These are phyloP conservation scores for Nothobranchius furzeri DNA, from an alignment of 2,113 vertebrate genomes.

Conservation along the genomic window DNA sequence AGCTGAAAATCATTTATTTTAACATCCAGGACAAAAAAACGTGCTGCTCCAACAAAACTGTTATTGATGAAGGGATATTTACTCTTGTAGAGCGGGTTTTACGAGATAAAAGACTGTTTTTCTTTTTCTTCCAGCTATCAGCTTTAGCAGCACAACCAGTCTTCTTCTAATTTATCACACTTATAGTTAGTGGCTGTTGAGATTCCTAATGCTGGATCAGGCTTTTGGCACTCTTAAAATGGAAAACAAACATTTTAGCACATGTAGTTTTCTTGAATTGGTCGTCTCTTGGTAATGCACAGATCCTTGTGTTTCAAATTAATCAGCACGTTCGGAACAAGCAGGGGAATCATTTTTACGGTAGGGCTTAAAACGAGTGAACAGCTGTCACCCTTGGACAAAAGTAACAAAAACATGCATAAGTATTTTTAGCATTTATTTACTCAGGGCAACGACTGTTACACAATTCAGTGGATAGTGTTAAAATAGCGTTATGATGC, in stretches of 20 bases:
- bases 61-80: constrained; percentile 16
- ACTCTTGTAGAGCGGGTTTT: background rate
- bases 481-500: too few species aligned
- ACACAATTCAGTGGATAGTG: too few species aligned
- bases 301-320: too few species aligned
- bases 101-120: constrained; percentile 1
- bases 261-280: background rate
- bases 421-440: too few species aligned
- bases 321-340: too few species aligned
- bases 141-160: background rate
- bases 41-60: background rate
- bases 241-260: background rate
- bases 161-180: background rate
- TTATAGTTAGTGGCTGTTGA: background rate
- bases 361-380: background rate
- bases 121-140: constrained; percentile 1
- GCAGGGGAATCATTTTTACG: too few species aligned
- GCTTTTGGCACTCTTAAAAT: background rate
- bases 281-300: too few species aligned
- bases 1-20: background rate
- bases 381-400: background rate
- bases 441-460: too few species aligned
- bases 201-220: background rate
- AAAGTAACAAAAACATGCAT: background rate
- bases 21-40: background rate